Evolutionary conservation across 2,797 vertebrate species (phyloP).

Genomic region (Manis crassicaudata): DNA sequence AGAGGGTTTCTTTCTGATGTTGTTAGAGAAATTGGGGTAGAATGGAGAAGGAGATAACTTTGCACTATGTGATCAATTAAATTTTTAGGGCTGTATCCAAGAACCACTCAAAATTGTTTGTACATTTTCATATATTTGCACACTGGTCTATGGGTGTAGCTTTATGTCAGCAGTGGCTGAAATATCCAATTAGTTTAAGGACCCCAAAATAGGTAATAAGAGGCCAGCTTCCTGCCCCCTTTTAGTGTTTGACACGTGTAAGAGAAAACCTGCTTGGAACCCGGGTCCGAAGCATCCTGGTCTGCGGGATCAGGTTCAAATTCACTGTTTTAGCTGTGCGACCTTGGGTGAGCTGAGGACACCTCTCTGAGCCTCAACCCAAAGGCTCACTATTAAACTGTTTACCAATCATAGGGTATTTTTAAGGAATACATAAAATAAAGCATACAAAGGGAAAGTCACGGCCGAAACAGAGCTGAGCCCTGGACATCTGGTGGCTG

Average conservation of each 20-base stretch:
- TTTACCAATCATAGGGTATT: neutral
- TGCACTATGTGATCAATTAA: too few species aligned
- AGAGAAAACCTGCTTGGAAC: neutral
- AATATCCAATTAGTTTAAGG: neutral
- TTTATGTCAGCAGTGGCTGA: neutral
- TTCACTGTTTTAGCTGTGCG: neutral
- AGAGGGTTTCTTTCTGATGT: neutral
- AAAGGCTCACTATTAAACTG: neutral
- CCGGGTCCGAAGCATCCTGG: neutral
- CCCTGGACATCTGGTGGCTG: accelerated
- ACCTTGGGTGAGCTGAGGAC: too few species aligned
- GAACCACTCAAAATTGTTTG: neutral
- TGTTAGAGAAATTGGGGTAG: neutral
- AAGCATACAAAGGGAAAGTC: neutral
- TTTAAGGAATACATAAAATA: neutral
- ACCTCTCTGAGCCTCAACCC: neutral
- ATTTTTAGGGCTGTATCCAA: neutral
- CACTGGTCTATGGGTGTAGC: accelerated
- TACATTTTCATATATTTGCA: neutral
- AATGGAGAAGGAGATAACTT: neutral
- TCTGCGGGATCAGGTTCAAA: neutral
- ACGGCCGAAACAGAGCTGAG: neutral
- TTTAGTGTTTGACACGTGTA: accelerated
- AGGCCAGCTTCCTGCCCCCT: neutral
- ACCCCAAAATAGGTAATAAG: neutral